Evolutionary conservation across 2,797 vertebrate genomes (phyloP).

Genomic region (Sebastes elongatus): DNA sequence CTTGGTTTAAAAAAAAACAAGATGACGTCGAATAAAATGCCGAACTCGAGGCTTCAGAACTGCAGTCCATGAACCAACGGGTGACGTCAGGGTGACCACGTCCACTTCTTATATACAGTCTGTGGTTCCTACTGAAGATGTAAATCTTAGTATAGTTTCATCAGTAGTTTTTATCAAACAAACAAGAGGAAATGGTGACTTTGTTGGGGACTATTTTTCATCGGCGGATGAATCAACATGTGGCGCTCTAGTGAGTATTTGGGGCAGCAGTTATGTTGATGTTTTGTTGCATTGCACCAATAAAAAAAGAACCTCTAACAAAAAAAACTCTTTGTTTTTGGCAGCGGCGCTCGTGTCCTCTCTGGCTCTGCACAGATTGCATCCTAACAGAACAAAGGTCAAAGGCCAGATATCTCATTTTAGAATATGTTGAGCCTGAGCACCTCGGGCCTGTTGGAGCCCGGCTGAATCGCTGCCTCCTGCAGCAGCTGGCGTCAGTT

Average conservation of each 20-base stretch:
- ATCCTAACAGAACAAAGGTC: constrained; percentile 29
- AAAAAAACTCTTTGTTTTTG: background rate
- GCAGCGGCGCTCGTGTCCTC: background rate
- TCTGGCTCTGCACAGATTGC: background rate
- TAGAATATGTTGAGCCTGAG: constrained; percentile 32
- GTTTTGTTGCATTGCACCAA: background rate
- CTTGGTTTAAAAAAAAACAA: too few relatives aligned
- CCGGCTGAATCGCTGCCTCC: constrained; percentile 23
- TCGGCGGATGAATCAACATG: background rate
- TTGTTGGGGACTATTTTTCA: background rate
- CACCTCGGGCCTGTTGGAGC: constrained; percentile 47
- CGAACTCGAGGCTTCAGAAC: too few relatives aligned
- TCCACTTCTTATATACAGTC: too few relatives aligned
- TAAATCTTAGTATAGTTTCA: too few relatives aligned
- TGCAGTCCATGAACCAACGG: too few relatives aligned
- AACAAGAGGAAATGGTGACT: background rate
- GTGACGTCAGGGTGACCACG: too few relatives aligned
- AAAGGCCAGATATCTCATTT: constrained; percentile 45
- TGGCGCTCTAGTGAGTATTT: background rate
- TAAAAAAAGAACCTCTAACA: background rate
- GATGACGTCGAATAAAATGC: too few relatives aligned
- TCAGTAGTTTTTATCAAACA: too few relatives aligned
- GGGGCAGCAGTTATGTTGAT: background rate
- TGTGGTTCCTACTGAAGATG: too few relatives aligned
- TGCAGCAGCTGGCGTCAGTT: constrained; percentile 52